A percentile compares a stretch with the other conserved stretches of the same genome.
These are phyloP conservation scores for Apodemus speciosus DNA, from an alignment of 2,113 vertebrate genomes.

Conservation along the genomic window DNA sequence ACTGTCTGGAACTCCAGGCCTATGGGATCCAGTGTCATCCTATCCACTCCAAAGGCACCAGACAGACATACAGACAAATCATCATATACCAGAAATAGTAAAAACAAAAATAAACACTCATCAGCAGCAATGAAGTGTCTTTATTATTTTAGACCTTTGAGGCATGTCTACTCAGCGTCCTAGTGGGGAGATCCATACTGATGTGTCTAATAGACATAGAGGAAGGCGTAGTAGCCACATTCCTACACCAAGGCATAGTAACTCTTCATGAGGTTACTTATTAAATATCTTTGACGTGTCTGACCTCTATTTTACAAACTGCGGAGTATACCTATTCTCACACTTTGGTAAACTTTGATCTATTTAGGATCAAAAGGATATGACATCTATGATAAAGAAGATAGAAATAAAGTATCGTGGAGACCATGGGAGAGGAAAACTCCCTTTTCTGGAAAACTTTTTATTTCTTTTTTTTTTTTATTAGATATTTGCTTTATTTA, in stretches of 20 bases:
- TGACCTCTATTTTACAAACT: neutral
- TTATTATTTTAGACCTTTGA: constrained; percentile 21
- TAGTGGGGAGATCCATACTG: constrained; percentile 10
- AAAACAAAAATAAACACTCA: neutral
- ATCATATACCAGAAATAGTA: neutral
- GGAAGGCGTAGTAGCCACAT: constrained; percentile 37
- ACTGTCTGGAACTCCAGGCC: neutral
- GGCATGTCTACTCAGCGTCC: neutral
- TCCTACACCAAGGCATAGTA: constrained; percentile 11
- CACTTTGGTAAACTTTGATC: constrained; percentile 6
- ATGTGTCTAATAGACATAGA: constrained; percentile 6
- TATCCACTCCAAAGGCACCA: neutral
- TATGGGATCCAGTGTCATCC: too few species aligned
- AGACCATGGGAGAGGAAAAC: neutral
- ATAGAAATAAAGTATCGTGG: neutral
- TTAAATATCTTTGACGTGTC: constrained; percentile 25
- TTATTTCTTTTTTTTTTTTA: too few species aligned
- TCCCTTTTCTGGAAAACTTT: neutral
- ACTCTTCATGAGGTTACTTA: constrained; percentile 22
- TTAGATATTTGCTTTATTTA: too few species aligned
- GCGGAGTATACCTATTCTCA: neutral
- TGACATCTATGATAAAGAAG: constrained; percentile 2
- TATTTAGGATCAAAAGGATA: neutral
- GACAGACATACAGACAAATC: neutral
- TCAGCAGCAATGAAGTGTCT: neutral